These are phyloP conservation scores for Dicyrtomina minuta DNA, from an alignment of 2,888 invertebrate species.

Conservation along the genomic window DNA sequence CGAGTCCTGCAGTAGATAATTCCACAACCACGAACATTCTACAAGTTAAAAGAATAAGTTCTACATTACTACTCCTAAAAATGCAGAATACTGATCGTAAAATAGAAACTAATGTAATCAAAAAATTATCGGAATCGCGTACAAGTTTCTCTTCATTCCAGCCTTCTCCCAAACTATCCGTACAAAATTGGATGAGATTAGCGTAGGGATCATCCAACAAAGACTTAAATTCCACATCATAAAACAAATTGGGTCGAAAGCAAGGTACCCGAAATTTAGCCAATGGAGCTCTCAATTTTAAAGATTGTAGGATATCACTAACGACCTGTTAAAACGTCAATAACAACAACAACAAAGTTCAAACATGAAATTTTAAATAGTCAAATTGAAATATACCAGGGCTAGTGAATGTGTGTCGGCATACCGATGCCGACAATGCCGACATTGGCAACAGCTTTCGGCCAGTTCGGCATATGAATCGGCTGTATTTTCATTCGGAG, in stretches of 20 bases:
- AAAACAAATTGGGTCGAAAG: constrained; percentile 89
- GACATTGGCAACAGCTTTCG: no score
- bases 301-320: constrained; percentile 75
- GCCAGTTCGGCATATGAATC: no score
- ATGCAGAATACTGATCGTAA: background rate
- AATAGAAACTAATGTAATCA: constrained; percentile 3
- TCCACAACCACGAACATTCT: constrained; percentile 66
- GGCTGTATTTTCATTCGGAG: no score
- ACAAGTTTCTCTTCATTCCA: constrained; percentile 54
- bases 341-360: background rate
- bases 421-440: no score
- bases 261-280: constrained; percentile 79
- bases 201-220: constrained; percentile 75
- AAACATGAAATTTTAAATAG: background rate
- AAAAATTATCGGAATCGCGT: background rate
- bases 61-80: background rate
- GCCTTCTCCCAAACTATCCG: constrained; percentile 65
- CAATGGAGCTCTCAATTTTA: constrained; percentile 69
- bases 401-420: no score
- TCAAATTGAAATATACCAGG: no score
- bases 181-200: constrained; percentile 75
- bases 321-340: constrained; percentile 64
- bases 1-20: constrained; percentile 95
- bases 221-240: constrained; percentile 90
- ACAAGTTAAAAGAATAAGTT: constrained; percentile 18